Base-by-base conservation (phyloP, 2,888 invertebrate species). In the Drosophila neutralis region DNA sequence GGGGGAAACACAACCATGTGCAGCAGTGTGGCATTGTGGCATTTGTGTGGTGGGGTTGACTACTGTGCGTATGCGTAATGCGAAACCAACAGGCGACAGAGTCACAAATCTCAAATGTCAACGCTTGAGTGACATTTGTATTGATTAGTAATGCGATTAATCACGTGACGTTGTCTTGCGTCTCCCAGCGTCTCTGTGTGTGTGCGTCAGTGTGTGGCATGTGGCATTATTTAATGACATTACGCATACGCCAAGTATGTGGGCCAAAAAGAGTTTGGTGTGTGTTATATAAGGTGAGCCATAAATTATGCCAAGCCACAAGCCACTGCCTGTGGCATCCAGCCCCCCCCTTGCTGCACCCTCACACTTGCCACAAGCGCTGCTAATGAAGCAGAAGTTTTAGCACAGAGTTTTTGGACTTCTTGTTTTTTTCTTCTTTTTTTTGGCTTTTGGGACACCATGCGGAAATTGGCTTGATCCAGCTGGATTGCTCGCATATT, bases 81-180 rank as follows among this genome's bases (percentile, higher is more conserved):
- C 64, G 75, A 88, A 65, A 70, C 65, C 45, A 45, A 71, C 63
- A 70, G 48, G 48, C 53, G 54, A 62, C 48, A 71, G 66, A 69
- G 77, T 79, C 87, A 87, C 85, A 87, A 87, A 87, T 87, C 85
- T 87, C 81, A 83, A 87, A 87, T 86, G 85, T 87, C 85, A 81
- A 60, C 81, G 73, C 73, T 73, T 79, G 87, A 86, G 74, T 85
- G 85, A 83, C 85, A 86, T 86, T 86, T 83, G 87, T 86, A 86
- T 86, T 86, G 87, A 86, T 86, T 86, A 86, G 85, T 87, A 83
- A 87, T 79, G 77, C 82, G 87, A 86, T 86, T 86, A 86, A 86
- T 86, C 85, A 86, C 77, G 73, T 80, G 80, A 68, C 27, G 45
- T 67, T 66, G 69, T 73, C 45, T 24, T 15, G 24, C 29, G 56